Base-by-base conservation (phyloP, 1,140 invertebrate genomes). In the Zaprionus vittiger region DNA sequence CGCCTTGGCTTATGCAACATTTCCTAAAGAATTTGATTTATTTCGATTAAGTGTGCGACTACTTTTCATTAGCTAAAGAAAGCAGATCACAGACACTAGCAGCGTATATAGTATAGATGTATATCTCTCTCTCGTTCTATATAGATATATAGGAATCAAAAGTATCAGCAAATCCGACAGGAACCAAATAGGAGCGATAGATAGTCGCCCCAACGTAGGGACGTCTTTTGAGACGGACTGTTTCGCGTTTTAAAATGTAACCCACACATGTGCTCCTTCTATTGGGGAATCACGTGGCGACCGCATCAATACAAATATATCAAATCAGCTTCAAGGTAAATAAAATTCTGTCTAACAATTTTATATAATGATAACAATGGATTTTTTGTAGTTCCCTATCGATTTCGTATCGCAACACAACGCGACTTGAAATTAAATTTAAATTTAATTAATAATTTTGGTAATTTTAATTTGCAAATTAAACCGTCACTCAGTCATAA, bases 171-270 rank as follows among this genome's bases (percentile, higher is more conserved):
- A 28, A 17, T 63, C 34, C 44, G 52, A 55, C 56, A 73, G 69
- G 69, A 78, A 64, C 55, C 52, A 31, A 28, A 20, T 14, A 26
- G 17, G 22, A 24, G 24, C 56, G 22, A 31, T 5, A 31, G 17
- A 9, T 97, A 97, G 94, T 98, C 97, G 93, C 97, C 97, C 97
- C 97, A 98, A 94, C 97, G 96, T 82, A 98, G 95, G 93, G 97
- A 97, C 93, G 97, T 98, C 95, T 98, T 98, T 94, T 98, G 97
- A 94, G 97, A 98, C 94, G 97, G 97, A 95, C 96, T 97, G 94
- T 98, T 98, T 94, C 97, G 96, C 93, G 97, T 98, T 95, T 95
- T 98, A 96, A 98, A 98, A 94, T 95, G 96, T 96, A 97, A 95
- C 94, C 96, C 96, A 95, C 96, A 97, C 97, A 98, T 98, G 96